A percentile compares a stretch with the other conserved stretches of the same genome.
Conservation (phyloP, 2,113 vertebrate species). For the Ageneiosus marmoratus region DNA sequence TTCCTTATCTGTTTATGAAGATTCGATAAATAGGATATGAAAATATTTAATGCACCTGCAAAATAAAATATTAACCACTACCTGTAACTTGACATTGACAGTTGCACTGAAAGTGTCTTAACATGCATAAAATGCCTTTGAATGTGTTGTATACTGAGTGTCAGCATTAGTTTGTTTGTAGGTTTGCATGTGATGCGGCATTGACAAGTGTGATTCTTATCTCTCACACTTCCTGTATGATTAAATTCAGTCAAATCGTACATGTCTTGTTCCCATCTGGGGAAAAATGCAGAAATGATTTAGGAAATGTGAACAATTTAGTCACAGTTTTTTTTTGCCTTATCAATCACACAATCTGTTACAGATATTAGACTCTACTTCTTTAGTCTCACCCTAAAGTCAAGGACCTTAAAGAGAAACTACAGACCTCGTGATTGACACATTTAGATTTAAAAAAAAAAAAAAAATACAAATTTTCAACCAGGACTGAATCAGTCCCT, state of each 20-base stretch:
- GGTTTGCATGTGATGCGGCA: background rate
- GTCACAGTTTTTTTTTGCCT: background rate
- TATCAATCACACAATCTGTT: background rate
- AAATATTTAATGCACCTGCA: background rate
- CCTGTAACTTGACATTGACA: background rate
- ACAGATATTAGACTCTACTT: background rate
- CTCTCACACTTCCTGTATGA: slow-evolving; percentile 30
- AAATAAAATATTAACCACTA: background rate
- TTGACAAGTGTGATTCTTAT: slow-evolving; percentile 13
- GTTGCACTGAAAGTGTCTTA: background rate
- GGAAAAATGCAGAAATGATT: background rate
- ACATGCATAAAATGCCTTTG: background rate
- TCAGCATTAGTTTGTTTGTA: slow-evolving; percentile 9
- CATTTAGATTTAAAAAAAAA: no score
- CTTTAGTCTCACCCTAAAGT: background rate
- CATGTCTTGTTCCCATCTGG: background rate
- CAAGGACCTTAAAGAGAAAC: background rate
- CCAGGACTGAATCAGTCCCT: background rate
- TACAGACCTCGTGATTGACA: background rate
- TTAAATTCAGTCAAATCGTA: slow-evolving; percentile 15
- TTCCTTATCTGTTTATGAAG: background rate
- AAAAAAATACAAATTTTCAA: background rate
- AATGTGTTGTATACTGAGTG: background rate
- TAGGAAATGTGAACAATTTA: background rate
- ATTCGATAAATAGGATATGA: background rate